A percentile compares a stretch with the other conserved stretches of the same genome.
Conservation (phyloP, 2,797 vertebrate species). For the Pogoniulus pusillus region DNA sequence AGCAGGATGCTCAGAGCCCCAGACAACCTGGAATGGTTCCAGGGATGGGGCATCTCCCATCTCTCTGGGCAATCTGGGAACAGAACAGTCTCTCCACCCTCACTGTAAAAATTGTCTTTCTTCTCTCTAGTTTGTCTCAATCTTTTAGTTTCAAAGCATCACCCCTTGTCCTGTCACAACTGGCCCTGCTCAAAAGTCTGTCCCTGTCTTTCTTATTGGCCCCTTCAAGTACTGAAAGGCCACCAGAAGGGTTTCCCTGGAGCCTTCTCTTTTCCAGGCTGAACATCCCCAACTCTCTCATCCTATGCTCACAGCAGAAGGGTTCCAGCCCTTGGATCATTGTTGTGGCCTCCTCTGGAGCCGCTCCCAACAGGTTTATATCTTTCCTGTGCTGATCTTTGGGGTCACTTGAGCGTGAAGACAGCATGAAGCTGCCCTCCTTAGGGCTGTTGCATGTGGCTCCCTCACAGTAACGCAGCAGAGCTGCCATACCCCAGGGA, state of each 20-base stretch:
- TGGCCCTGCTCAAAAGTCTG: background rate
- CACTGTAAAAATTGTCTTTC: background rate
- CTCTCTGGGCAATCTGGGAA: background rate
- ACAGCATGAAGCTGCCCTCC: background rate
- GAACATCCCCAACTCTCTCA: background rate
- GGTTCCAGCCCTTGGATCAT: background rate
- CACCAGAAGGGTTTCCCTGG: background rate
- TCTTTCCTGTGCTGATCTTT: background rate
- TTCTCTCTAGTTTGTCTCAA: background rate
- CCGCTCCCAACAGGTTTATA: background rate
- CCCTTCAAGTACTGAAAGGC: background rate
- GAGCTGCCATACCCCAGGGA: background rate
- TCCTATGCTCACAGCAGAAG: background rate
- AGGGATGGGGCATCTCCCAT: background rate
- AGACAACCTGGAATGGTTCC: background rate
- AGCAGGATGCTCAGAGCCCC: background rate
- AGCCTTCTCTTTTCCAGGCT: background rate
- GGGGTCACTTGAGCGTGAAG: background rate
- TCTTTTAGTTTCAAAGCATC: background rate
- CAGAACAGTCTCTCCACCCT: background rate
- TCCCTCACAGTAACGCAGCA: fast-evolving
- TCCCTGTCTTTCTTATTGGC: background rate
- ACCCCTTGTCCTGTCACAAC: background rate
- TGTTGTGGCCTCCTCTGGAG: background rate
- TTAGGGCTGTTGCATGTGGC: background rate